Percentiles rank a stretch among this genome's conserved stretches.
phyloP scores from a whole-genome alignment of 2,113 vertebrate species.

The Andinoacara biseriatus region DNA sequence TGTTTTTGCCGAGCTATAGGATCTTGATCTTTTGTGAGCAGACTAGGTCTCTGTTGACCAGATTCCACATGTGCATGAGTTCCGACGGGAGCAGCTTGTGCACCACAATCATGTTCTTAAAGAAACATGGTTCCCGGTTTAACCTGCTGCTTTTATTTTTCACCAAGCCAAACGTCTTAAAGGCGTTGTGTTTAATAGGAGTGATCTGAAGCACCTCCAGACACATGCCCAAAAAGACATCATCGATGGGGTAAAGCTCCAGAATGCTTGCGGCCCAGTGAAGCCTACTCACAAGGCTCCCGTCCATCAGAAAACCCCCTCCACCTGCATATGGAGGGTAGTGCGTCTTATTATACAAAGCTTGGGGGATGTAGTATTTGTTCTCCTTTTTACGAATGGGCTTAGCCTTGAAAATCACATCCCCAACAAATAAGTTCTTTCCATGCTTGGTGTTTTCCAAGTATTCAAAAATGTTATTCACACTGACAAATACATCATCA shows the following conservation, averaged over 20 bases:
- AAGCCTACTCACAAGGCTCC: constrained; percentile 84
- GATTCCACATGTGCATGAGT: constrained; percentile 90
- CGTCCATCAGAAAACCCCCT: constrained; percentile 93
- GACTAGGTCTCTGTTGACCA: constrained; percentile 89
- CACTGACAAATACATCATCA: constrained; percentile 91
- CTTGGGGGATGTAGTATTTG: constrained; percentile 92
- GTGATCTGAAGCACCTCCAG: constrained; percentile 87
- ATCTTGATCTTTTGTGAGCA: constrained; percentile 87
- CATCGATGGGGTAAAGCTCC: constrained; percentile 94
- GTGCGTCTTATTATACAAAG: constrained; percentile 85
- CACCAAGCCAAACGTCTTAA: constrained; percentile 96
- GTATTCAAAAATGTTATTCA: constrained; percentile 91
- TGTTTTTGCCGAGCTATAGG: constrained; percentile 77
- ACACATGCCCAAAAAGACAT: constrained; percentile 97
- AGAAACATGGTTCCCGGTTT: constrained; percentile 96
- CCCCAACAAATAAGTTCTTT: constrained; percentile 88
- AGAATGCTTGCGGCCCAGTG: constrained; percentile 81
- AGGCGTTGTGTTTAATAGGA: constrained; percentile 88
- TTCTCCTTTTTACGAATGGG: constrained; percentile 92
- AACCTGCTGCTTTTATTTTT: constrained; percentile 90
- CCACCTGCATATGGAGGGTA: constrained; percentile 96
- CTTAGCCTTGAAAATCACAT: constrained; percentile 87
- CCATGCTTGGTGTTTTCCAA: constrained; percentile 76
- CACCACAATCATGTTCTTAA: constrained; percentile 91
- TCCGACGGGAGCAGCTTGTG: constrained; percentile 94